Evolutionary conservation across 2,113 vertebrate genomes (phyloP).

Genomic region (Sclerurus mexicanus): DNA sequence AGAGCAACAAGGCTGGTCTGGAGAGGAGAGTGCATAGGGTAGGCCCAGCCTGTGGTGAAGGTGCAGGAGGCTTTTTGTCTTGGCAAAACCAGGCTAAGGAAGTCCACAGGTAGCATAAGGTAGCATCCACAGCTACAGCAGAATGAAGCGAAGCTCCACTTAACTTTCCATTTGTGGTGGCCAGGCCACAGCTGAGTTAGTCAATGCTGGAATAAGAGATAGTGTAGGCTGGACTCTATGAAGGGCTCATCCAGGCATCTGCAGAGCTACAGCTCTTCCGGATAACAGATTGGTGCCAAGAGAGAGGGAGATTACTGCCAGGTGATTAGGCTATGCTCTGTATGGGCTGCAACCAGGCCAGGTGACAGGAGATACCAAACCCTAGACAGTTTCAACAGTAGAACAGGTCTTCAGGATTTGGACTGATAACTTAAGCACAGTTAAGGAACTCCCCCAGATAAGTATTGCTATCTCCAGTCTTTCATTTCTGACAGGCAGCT

Average conservation of each 20-base stretch:
- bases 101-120: background rate
- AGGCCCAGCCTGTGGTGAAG: fast-evolving
- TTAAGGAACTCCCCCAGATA: background rate
- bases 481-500: background rate
- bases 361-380: background rate
- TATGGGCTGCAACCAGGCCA: background rate
- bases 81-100: background rate
- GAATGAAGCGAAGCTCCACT: background rate
- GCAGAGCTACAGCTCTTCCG: background rate
- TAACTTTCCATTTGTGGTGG: background rate
- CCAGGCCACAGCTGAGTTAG: background rate
- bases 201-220: background rate
- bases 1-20: background rate
- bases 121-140: background rate
- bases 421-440: background rate
- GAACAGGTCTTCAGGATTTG: background rate
- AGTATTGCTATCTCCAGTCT: background rate
- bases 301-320: background rate
- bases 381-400: background rate
- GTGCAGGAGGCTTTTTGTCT: background rate
- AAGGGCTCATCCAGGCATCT: background rate
- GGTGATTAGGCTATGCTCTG: background rate
- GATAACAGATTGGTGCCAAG: background rate
- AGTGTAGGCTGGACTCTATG: background rate
- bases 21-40: background rate